phyloP scores from a whole-genome alignment of 2,888 invertebrate genomes.

The Megastigmus dorsalis region DNA sequence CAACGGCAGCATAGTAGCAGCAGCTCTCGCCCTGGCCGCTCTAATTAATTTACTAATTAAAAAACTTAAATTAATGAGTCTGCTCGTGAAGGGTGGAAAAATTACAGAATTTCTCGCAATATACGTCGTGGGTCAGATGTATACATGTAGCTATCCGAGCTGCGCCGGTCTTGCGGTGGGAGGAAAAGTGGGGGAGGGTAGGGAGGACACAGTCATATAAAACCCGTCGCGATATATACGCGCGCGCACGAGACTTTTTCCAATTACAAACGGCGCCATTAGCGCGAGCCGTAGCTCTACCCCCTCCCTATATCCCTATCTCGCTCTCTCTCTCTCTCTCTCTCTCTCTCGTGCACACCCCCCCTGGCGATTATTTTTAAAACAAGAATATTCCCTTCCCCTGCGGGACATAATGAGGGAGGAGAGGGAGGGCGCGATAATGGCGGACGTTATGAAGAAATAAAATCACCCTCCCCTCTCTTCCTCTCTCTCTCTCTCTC shows the following conservation, averaged over 20 bases:
- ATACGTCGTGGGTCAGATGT: neutral
- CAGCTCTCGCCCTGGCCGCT: slow-evolving; percentile 12
- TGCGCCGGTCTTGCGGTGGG: neutral
- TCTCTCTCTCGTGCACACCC: slow-evolving; percentile 20
- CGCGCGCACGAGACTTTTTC: slow-evolving; percentile 62
- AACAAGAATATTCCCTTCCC: slow-evolving; percentile 69
- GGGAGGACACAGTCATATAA: slow-evolving; percentile 50
- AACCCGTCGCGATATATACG: slow-evolving; percentile 49
- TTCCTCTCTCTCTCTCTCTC: slow-evolving; percentile 53
- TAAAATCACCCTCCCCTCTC: slow-evolving; percentile 62
- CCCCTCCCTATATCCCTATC: neutral
- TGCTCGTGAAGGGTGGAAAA: slow-evolving; percentile 51
- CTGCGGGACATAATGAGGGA: slow-evolving; percentile 66
- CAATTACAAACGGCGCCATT: slow-evolving; percentile 70
- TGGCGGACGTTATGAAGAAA: slow-evolving; percentile 74
- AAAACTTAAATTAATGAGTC: slow-evolving; percentile 55
- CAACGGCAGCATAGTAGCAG: neutral
- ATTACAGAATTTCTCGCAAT: slow-evolving; percentile 51
- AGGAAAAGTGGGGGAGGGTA: neutral
- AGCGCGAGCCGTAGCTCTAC: slow-evolving; percentile 56
- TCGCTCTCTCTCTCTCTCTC: neutral
- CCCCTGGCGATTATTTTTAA: slow-evolving; percentile 69
- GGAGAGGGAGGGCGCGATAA: slow-evolving; percentile 68
- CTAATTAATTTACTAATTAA: slow-evolving; percentile 56
- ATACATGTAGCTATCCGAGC: neutral